Base-by-base conservation (phyloP, 2,888 invertebrate genomes). In the Stenodema calcarata region DNA sequence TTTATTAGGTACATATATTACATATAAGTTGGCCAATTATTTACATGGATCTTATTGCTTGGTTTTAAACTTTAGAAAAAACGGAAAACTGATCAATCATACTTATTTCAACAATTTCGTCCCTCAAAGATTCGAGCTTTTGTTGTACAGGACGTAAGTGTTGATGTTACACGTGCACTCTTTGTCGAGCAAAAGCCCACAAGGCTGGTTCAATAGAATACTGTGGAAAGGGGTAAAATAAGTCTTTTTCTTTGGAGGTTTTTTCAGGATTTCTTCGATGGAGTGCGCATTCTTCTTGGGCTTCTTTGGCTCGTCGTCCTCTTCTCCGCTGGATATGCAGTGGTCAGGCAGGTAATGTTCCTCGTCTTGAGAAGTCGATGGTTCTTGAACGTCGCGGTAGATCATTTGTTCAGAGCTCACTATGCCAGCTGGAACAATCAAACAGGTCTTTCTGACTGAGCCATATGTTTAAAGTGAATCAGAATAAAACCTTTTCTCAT, bases 261-360 rank as follows among this genome's bases (percentile, higher is more conserved):
- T 89, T 80, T 89, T 89, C 44, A 89, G 86, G 30, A 89, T 86
- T 86, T 90, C 90, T 79, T 90, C 90, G 83, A 97, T 97, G 0
- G 96, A 96, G 90, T 97, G 97, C 0, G 96, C 96, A 90, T 96
- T 96, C 88, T 95, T 94, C 91, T 96, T 95, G 89, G 93, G 87
- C 14, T 88, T 50, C 70, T 87, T 88, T 14, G 88, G 83, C 42
- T 88, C 79, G 27, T 88, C 81, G 50, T 81, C 87, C 70, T 85
- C 84, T 35, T 87, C 87, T 16, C 76, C 62, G 42, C 76, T 76
- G 12, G 82, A 82, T 42, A 69, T 35, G 9, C 23, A 42, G 6
- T 7, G 81, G 54, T 81, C 81, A 1, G 41, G 35, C n/a, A 50
- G 0, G 30, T 18, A 30, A 23, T 14, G 42, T 12, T 83, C 83